Conservation (phyloP, 2,888 invertebrate genomes). For the Cephalotes varians region DNA sequence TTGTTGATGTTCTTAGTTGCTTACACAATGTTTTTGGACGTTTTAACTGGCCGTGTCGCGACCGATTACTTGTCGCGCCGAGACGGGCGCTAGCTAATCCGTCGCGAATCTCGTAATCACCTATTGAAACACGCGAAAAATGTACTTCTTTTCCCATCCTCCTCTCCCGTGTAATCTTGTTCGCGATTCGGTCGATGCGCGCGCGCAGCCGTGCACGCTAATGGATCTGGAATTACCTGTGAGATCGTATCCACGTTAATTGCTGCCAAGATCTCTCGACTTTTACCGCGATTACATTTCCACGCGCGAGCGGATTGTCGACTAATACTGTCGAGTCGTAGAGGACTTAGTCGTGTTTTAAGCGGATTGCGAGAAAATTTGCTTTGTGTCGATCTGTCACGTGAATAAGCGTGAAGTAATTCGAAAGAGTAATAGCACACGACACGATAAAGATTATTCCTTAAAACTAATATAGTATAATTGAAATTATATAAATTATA, state of each 20-base stretch:
- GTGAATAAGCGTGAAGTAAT: background rate
- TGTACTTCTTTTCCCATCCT: background rate
- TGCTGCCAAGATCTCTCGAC: slow-evolving; percentile 10
- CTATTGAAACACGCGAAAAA: background rate
- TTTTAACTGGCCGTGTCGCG: slow-evolving; percentile 24
- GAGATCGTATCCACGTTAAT: slow-evolving; percentile 20
- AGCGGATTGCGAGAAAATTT: slow-evolving; percentile 43
- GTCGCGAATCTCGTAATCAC: slow-evolving; percentile 25
- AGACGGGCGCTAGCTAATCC: slow-evolving; percentile 27
- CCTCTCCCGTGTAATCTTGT: background rate
- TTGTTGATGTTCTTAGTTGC: slow-evolving; percentile 83
- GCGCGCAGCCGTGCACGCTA: slow-evolving; percentile 9
- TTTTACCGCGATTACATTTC: slow-evolving; percentile 27
- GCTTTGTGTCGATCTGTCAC: background rate
- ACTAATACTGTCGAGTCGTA: background rate
- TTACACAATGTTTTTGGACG: slow-evolving; percentile 78
- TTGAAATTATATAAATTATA: slow-evolving; percentile 6
- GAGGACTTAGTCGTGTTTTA: background rate
- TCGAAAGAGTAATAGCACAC: background rate
- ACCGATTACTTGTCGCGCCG: background rate
- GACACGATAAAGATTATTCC: background rate
- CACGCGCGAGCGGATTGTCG: slow-evolving; percentile 10
- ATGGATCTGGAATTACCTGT: slow-evolving; percentile 22
- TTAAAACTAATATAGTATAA: background rate
- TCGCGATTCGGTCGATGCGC: background rate